phyloP scores from a whole-genome alignment of 2,888 invertebrate genomes.

The Brachylomia viminalis region DNA sequence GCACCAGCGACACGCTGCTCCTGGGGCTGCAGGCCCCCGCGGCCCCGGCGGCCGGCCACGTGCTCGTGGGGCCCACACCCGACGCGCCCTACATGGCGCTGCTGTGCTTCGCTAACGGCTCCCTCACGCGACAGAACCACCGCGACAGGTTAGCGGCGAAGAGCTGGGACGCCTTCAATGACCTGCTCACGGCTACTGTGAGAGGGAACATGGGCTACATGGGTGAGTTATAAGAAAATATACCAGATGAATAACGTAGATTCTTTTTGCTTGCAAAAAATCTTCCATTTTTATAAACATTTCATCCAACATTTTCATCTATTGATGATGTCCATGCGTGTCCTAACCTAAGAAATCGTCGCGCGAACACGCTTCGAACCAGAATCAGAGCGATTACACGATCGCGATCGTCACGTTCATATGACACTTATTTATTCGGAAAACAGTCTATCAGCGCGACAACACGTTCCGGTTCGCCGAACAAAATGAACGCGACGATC shows the following conservation, averaged over 20 bases:
- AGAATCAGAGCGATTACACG: not conserved
- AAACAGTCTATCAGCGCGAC: not conserved
- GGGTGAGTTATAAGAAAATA: constrained; percentile 87
- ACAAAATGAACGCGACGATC: too few species aligned
- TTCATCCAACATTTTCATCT: not conserved
- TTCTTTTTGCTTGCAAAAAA: too few species aligned
- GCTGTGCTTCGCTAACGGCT: constrained; percentile 98
- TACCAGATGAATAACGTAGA: not conserved
- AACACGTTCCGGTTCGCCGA: not conserved
- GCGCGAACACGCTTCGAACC: not conserved
- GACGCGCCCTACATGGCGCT: constrained; percentile 96
- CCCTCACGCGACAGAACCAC: constrained; percentile 96
- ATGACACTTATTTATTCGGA: not conserved
- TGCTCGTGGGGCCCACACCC: constrained; percentile 96
- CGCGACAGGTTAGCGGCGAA: constrained; percentile 93
- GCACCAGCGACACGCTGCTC: constrained; percentile 98
- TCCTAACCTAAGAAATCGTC: not conserved
- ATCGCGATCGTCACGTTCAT: not conserved
- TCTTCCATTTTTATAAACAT: not conserved
- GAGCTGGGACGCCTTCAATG: constrained; percentile 96
- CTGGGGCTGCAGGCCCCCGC: constrained; percentile 93
- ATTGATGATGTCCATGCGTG: too few species aligned
- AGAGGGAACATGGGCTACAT: constrained; percentile 98
- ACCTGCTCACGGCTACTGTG: constrained; percentile 95
- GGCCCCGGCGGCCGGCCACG: constrained; percentile 94